These are phyloP conservation scores for Tillus elongatus DNA, from an alignment of 2,888 invertebrate genomes.

Conservation along the genomic window DNA sequence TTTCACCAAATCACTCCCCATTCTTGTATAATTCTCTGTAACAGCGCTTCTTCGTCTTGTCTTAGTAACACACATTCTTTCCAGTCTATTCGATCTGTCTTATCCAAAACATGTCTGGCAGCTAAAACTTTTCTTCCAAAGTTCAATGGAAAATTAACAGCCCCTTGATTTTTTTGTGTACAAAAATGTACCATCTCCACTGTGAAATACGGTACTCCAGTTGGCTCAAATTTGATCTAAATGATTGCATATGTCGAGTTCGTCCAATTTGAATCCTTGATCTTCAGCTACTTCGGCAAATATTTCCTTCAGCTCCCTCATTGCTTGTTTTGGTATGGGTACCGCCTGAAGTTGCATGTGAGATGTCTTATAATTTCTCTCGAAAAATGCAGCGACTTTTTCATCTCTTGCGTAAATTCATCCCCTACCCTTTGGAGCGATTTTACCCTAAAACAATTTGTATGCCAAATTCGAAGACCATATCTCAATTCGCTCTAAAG, in stretches of 20 bases:
- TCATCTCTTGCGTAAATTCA: constrained; percentile 57
- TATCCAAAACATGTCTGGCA: constrained; percentile 69
- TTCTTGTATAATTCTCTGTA: constrained; percentile 63
- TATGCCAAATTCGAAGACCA: too few relatives aligned
- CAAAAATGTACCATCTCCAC: constrained; percentile 76
- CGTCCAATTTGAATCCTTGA: constrained; percentile 63
- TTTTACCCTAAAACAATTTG: too few relatives aligned
- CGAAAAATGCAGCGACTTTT: constrained; percentile 80
- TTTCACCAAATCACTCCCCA: too few relatives aligned
- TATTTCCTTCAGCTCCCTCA: constrained; percentile 56
- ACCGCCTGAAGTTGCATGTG: constrained; percentile 89
- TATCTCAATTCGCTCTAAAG: too few relatives aligned
- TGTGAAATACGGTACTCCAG: constrained; percentile 84
- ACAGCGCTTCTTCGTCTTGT: constrained; percentile 64
- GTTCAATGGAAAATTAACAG: constrained; percentile 80
- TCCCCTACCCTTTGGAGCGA: too few relatives aligned
- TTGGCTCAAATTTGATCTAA: constrained; percentile 67
- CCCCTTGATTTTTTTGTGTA: constrained; percentile 56
- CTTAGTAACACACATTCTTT: constrained; percentile 67
- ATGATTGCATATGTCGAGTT: constrained; percentile 62
- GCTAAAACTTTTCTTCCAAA: constrained; percentile 91
- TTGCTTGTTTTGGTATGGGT: constrained; percentile 57
- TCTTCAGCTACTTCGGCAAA: constrained; percentile 72
- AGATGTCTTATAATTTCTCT: constrained; percentile 86
- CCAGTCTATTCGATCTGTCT: constrained; percentile 87